These are phyloP conservation scores for Megaceryle maxima DNA, from an alignment of 2,113 vertebrate species.

Conservation along the genomic window DNA sequence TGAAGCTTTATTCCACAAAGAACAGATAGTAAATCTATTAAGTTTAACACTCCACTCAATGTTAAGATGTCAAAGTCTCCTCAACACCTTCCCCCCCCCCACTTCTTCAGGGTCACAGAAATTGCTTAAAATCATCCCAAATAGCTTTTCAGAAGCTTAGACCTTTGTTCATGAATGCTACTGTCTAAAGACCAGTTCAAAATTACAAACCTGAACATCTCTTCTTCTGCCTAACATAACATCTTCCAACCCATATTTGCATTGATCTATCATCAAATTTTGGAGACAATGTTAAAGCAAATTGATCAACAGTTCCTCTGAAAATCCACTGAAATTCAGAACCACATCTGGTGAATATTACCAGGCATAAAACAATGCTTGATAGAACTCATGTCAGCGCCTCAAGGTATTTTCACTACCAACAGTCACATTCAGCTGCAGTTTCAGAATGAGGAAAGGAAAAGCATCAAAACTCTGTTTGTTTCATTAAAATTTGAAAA, in stretches of 20 bases:
- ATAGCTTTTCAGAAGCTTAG: not conserved
- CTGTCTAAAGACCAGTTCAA: not conserved
- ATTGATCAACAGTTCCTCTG: not conserved
- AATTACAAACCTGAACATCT: not conserved
- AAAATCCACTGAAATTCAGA: constrained; percentile 15
- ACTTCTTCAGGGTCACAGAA: not conserved
- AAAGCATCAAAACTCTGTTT: not conserved
- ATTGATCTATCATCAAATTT: not conserved
- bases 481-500: not conserved
- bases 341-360: not conserved
- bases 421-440: not conserved
- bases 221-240: not conserved
- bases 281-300: not conserved
- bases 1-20: not conserved
- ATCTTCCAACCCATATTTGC: not conserved
- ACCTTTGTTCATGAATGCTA: not conserved
- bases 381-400: not conserved
- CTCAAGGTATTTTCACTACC: not conserved
- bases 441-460: not conserved
- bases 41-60: not conserved
- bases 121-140: not conserved
- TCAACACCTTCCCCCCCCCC: no score
- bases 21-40: not conserved
- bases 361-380: not conserved
- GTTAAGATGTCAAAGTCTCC: not conserved